These are phyloP conservation scores for Macquaria australasica DNA, from an alignment of 2,113 vertebrate species.

Conservation along the genomic window DNA sequence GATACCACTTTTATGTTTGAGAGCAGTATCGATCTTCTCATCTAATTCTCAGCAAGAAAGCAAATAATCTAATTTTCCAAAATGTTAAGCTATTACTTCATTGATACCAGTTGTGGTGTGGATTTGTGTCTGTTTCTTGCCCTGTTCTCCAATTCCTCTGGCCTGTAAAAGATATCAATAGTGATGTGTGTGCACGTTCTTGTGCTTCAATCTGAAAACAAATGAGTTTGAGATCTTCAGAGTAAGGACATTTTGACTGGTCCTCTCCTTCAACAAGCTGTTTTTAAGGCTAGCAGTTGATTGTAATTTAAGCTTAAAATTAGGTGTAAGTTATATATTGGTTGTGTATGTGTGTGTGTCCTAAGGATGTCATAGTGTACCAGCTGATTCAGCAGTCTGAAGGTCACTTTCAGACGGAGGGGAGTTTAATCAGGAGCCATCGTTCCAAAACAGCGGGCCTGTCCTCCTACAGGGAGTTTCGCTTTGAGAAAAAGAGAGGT, in stretches of 20 bases:
- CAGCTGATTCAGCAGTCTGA: conserved; percentile 67
- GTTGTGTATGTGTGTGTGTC: not conserved
- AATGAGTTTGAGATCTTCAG: not conserved
- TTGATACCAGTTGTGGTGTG: not conserved
- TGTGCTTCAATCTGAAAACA: not conserved
- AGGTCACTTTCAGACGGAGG: conserved; percentile 55
- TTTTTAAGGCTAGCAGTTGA: not conserved
- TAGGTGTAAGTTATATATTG: not conserved
- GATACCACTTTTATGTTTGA: no score
- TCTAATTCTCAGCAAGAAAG: not conserved
- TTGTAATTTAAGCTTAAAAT: not conserved
- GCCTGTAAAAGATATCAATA: not conserved
- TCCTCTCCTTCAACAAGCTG: not conserved
- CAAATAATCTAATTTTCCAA: not conserved
- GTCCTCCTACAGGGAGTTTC: conserved; percentile 61
- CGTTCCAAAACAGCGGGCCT: conserved; percentile 65
- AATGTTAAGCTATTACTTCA: not conserved
- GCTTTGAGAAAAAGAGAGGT: conserved; percentile 45
- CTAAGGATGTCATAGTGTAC: not conserved
- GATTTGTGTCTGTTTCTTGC: not conserved
- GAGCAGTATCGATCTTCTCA: not conserved
- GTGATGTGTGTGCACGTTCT: not conserved
- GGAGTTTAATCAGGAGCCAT: conserved; percentile 73
- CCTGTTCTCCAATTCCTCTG: not conserved
- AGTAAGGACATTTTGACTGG: no score